Base-by-base conservation (phyloP, 2,888 invertebrate species). In the Bombylius major region DNA sequence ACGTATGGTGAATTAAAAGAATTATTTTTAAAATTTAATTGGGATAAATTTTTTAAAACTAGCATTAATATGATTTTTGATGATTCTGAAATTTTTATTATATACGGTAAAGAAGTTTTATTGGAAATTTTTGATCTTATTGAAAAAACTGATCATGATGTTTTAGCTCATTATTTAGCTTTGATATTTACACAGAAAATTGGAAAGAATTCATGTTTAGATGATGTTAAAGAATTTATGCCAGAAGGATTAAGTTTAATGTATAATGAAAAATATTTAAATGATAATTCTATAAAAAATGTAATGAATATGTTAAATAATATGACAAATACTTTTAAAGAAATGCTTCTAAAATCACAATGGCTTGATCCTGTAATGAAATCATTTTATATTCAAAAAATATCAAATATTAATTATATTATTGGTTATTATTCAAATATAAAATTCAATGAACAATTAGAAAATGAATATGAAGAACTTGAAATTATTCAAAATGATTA, bases 131-230 rank as follows among this genome's bases (percentile, higher is more conserved):
- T 50, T 14, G 5, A 32, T 12, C 13, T 33, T 5, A n/a, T 56
- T 5, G 39, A 50, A 12, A 42, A 42, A 36, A 50, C 50, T n/a
- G 23, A 53, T 33, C 36, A 12, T 23, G 42, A 50, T n/a, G 32
- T 47, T n/a, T n/a, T 56, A 31, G 53, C 49, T 14, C 53, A 56
- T 49, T 53, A 49, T 33, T 50, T 56, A 50, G 39, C 46, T 42
- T 50, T 53, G 47, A 53, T 23, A 50, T 50, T 53, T 13, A 14
- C 39, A 8, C 31, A 50, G 12, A 14, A 53, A 39, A 47, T 53
- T 42, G 23, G 32, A 50, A n/a, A 44, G 8, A 48, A 42, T 12
- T 44, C 33, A 12, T 54, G 54, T n/a, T 32, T 54, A 49, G 23
- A 13, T 14, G 5, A 44, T 9, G 7, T 49, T 0, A 49, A 49